These are phyloP conservation scores for Corythornis madagascariensis DNA, from an alignment of 2,113 vertebrate species.

Conservation along the genomic window DNA sequence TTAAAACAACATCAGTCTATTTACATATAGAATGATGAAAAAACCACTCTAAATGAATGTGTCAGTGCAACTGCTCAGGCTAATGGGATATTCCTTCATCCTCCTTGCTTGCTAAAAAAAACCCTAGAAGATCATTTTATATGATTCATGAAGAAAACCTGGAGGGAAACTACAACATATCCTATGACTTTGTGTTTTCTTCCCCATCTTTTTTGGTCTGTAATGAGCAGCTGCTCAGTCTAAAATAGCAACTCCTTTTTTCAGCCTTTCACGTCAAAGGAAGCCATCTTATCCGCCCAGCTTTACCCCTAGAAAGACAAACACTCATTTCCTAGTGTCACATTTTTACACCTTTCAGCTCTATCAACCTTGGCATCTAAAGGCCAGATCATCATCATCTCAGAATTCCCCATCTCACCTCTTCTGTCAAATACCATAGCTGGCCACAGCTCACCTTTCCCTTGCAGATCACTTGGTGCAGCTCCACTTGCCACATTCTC, in stretches of 20 bases:
- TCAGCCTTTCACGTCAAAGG: constrained; percentile 73
- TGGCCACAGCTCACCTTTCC: constrained; percentile 51
- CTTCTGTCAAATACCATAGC: neutral
- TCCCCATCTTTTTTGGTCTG: constrained; percentile 36
- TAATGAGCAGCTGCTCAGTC: constrained; percentile 71
- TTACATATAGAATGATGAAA: constrained; percentile 44
- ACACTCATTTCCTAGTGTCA: constrained; percentile 74
- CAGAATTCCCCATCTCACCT: neutral
- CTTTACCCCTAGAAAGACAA: constrained; percentile 67
- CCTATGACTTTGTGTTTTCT: constrained; percentile 57
- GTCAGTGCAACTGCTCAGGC: neutral
- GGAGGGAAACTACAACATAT: constrained; percentile 51
- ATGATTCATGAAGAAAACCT: constrained; percentile 46
- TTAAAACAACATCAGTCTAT: constrained; percentile 44
- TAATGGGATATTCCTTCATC: constrained; percentile 11
- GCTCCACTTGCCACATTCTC: constrained; percentile 10
- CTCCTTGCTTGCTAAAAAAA: neutral
- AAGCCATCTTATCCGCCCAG: constrained; percentile 71
- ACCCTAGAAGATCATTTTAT: neutral
- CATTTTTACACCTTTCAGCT: constrained; percentile 45
- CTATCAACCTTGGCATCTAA: constrained; percentile 31
- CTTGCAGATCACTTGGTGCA: constrained; percentile 23
- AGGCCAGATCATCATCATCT: constrained; percentile 9
- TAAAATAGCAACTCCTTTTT: constrained; percentile 77
- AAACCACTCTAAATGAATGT: neutral